These are phyloP conservation scores for Microcaecilia unicolor DNA, from an alignment of 2,797 vertebrate genomes.

Conservation along the genomic window DNA sequence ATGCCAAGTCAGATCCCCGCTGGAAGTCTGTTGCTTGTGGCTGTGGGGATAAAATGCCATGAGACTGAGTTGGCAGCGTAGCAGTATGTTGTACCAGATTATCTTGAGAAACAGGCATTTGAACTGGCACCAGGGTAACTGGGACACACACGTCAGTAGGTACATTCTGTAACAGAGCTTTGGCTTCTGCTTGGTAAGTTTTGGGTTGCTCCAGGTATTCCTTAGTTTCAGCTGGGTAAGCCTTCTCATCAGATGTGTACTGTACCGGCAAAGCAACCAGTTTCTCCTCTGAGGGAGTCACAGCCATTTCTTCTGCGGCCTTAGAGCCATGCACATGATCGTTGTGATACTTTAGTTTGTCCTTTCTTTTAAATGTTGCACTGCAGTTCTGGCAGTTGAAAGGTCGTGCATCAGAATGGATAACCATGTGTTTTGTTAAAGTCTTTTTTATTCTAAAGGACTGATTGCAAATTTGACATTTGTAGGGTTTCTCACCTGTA, in stretches of 20 bases:
- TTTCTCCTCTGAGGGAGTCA: conserved; percentile 54
- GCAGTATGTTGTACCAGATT: conserved; percentile 40
- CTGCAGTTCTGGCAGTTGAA: conserved; percentile 93
- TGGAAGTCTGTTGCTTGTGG: conserved; percentile 68
- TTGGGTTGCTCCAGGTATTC: conserved; percentile 51
- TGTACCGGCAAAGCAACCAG: conserved; percentile 37
- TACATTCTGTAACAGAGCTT: conserved; percentile 44
- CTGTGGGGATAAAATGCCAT: conserved; percentile 43
- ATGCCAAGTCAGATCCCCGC: conserved; percentile 72
- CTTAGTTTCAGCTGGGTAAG: conserved; percentile 49
- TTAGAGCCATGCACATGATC: conserved; percentile 87
- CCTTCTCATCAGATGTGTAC: conserved; percentile 52
- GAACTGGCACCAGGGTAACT: conserved; percentile 59
- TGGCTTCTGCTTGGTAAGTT: conserved; percentile 44
- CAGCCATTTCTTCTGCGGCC: conserved; percentile 51
- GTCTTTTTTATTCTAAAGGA: conserved; percentile 97
- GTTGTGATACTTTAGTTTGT: conserved; percentile 93
- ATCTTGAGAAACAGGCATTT: conserved; percentile 44
- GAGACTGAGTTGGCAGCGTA: conserved; percentile 37
- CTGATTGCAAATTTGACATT: conserved; percentile 88
- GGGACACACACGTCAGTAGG: conserved; percentile 48
- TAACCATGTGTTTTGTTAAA: conserved; percentile 95
- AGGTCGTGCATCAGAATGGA: conserved; percentile 91
- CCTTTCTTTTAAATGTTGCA: conserved; percentile 92
- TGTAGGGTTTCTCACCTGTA: conserved; percentile 91